Evolutionary conservation across 2,113 vertebrate species (phyloP), one percentile per base, ranked within the genome.

Genomic region (Anhinga anhinga): DNA sequence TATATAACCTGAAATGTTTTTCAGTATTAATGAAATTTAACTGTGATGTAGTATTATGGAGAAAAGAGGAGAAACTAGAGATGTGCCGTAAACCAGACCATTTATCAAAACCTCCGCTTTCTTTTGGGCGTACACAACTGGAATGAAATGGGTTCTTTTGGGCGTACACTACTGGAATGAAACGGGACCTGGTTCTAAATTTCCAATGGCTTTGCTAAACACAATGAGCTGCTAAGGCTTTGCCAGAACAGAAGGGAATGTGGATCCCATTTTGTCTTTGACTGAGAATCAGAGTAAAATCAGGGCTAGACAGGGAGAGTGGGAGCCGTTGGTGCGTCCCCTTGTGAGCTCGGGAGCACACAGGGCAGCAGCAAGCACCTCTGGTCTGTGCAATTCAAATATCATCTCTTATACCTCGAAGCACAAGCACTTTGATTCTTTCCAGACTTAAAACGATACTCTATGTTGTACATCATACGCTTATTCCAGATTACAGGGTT

Each of bases 331-430:
- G 13, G 8, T 6, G 4, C 3, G 6, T 44, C 23, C 56, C 27
- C 4, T 1, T 10, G 45, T 56, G 72, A 53, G n/a, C 29, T 30
- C 0, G 3, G 36, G 45, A 42, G 53, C 20, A 13, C 0, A 0
- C 0, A 5, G 36, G 36, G 36, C 36, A 62, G 70, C 52, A 69
- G 44, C 21, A 44, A 49, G 7, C 21, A n/a, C 19, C 56, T 34
- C 5, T n/a, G 5, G 4, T 40, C 40, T 49, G 44, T 65, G 36
- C 58, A 23, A 13, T 27, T 66, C 79, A 40, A 65, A 76, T n/a
- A 8, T 9, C 20, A 1, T 23, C 16, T 40, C 63, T 56, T 34
- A 3, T 69, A 30, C 36, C 16, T 55, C 36, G 47, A 56, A 94
- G 38, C 44, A 25, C 53, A 4, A 58, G 16, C 8, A 7, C 36